Conservation (phyloP, 2,797 vertebrate genomes). For the Lutjanus argentimaculatus region DNA sequence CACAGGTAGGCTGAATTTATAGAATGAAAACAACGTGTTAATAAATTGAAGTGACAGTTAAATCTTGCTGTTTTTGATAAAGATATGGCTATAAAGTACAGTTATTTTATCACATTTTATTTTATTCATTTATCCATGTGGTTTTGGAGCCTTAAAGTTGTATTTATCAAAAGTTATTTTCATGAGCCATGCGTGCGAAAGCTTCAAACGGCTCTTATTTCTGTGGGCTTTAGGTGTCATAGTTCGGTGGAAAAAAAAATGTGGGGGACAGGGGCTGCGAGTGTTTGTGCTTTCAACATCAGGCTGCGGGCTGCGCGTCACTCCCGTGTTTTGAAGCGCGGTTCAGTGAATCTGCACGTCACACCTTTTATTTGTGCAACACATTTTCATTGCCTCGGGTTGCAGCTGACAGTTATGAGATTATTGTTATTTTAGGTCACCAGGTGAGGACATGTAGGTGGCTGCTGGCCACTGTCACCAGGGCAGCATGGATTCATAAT, state of each 20-base stretch:
- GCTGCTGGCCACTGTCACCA: conserved; percentile 2
- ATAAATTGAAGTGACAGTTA: background rate
- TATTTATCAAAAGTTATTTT: background rate
- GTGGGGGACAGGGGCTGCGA: conserved; percentile 33
- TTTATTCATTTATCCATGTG: background rate
- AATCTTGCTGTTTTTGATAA: background rate
- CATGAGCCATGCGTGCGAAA: background rate
- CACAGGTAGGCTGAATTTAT: conserved; percentile 56
- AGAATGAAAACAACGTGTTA: background rate
- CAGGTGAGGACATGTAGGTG: conserved; percentile 21
- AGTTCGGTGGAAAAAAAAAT: conserved; percentile 35
- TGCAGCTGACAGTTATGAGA: conserved; percentile 23
- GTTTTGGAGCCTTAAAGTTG: background rate
- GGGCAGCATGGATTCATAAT: background rate
- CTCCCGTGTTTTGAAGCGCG: conserved; percentile 79
- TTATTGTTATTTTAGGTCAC: conserved; percentile 45
- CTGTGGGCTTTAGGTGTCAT: background rate
- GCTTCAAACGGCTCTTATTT: background rate
- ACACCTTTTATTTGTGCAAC: conserved; percentile 83
- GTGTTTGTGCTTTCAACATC: conserved; percentile 84
- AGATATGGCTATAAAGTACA: background rate
- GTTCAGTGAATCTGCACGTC: conserved; percentile 76
- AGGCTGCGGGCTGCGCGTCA: conserved; percentile 80
- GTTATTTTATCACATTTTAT: background rate
- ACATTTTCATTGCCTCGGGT: conserved; percentile 67